A percentile compares a stretch with the other conserved stretches of the same genome.
Conservation (phyloP, 2,797 vertebrate genomes). For the Notamacropus eugenii region DNA sequence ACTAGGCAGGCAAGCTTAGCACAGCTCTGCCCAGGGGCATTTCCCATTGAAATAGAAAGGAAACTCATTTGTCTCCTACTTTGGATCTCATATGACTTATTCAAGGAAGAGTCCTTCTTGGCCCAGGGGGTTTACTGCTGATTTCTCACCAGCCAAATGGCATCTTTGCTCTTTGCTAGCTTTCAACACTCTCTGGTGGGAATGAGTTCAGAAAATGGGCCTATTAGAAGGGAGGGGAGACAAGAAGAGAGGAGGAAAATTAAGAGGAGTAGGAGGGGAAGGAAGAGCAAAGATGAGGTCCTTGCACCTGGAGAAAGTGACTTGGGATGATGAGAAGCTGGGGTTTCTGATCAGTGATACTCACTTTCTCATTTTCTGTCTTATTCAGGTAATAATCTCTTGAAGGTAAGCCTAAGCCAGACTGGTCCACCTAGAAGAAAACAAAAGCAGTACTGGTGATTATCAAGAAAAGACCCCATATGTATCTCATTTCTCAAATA, state of each 20-base stretch:
- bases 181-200: not conserved
- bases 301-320: not conserved
- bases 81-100: not conserved
- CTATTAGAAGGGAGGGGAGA: fast-evolving
- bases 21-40: not conserved
- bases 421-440: slow-evolving; percentile 92
- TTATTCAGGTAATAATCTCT: slow-evolving; percentile 98
- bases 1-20: not conserved
- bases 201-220: not conserved
- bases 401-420: slow-evolving; percentile 93
- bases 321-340: not conserved
- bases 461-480: not conserved
- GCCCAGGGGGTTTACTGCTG: not conserved
- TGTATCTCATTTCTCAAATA: not conserved
- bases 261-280: not conserved
- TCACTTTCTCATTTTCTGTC: slow-evolving; percentile 96
- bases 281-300: not conserved
- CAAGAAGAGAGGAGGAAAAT: not conserved
- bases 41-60: not conserved
- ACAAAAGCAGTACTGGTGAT: not conserved
- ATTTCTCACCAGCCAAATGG: not conserved
- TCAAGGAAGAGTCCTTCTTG: not conserved
- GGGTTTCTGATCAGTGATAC: not conserved
- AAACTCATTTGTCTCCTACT: not conserved
- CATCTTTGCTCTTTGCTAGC: not conserved